Evolutionary conservation across 2,888 invertebrate genomes (phyloP), one percentile per base, ranked within the genome.

Genomic region (Xanthia icteritia): DNA sequence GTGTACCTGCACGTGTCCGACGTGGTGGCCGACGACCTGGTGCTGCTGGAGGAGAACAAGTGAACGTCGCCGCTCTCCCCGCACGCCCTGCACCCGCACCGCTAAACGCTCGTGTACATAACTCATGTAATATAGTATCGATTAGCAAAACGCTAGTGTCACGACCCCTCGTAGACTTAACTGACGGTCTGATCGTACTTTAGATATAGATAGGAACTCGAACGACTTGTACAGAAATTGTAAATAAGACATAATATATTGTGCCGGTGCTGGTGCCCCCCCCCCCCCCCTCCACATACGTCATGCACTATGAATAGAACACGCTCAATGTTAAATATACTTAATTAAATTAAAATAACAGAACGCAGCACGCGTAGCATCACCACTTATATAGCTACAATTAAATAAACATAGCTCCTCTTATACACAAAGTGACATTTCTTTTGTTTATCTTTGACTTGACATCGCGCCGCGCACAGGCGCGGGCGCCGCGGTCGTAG

Each of bases 1-100:
- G 99, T 99, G 93, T 99, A 99, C 95, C 97, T 99, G 93, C 98
- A 99, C 97, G 99, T 99, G 96, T 98, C 98, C 94, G 99, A 99
- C 97, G 98, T 98, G 91, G 98, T 99, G 88, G 98, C 98, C 93
- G 98, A 98, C 95, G 98, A 98, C 96, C 97, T 99, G 93, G 98
- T 98, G 93, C 97, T 98, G 90, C 97, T 98, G 97, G 96, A 97
- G 97, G 94, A 94, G 89, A 92, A 91, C 89, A 91, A 91, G 86
- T 91, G 85, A 85, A 73, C 80, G 48, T 15, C 51, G 11, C 36
- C 65, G 27, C 73, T 13, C 58, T 68, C 60, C 76, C 72, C 76
- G 11, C 72, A 61, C 73, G 69, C 42, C 77, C 67, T 73, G 73
- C 78, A 75, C 81, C 67, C 39, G 39, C 75, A 73, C 63, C 63